Evolutionary conservation across 2,797 vertebrate genomes (phyloP).

Genomic region (Chelon auratus): DNA sequence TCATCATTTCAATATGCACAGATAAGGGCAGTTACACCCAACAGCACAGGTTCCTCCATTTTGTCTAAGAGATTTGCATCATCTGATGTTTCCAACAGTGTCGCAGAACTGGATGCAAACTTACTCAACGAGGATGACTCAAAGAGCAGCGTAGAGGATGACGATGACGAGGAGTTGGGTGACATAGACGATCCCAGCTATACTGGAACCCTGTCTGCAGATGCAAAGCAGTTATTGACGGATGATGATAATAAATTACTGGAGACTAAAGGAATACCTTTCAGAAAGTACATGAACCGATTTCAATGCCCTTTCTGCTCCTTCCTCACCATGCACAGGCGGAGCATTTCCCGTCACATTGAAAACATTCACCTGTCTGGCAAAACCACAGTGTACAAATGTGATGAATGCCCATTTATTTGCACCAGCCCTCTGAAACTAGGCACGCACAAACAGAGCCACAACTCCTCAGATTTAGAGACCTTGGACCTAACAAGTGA

Average conservation of each 20-base stretch:
- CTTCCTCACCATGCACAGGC: constrained; percentile 96
- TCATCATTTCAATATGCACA: constrained; percentile 90
- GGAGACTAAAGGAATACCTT: constrained; percentile 97
- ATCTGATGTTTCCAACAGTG: constrained; percentile 87
- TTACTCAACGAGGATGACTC: constrained; percentile 92
- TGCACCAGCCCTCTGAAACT: constrained; percentile 96
- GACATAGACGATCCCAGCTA: constrained; percentile 93
- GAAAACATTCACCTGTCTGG: constrained; percentile 98
- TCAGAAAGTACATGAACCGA: constrained; percentile 96
- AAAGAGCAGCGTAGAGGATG: constrained; percentile 92
- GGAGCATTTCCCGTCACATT: constrained; percentile 98
- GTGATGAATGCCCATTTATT: constrained; percentile 96
- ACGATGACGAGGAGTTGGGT: constrained; percentile 93
- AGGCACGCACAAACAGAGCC: constrained; percentile 93
- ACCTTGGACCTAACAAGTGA: constrained; percentile 91
- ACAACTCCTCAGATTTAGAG: constrained; percentile 90
- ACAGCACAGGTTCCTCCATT: constrained; percentile 91
- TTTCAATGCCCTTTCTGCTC: constrained; percentile 99
- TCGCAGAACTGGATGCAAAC: constrained; percentile 88
- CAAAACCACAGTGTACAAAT: constrained; percentile 97
- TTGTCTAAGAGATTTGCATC: constrained; percentile 91
- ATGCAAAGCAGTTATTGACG: constrained; percentile 92
- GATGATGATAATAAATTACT: constrained; percentile 96
- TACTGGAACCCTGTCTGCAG: constrained; percentile 88
- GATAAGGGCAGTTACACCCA: constrained; percentile 89